Conservation (phyloP, 2,888 invertebrate species). For the Dynastes grantii region DNA sequence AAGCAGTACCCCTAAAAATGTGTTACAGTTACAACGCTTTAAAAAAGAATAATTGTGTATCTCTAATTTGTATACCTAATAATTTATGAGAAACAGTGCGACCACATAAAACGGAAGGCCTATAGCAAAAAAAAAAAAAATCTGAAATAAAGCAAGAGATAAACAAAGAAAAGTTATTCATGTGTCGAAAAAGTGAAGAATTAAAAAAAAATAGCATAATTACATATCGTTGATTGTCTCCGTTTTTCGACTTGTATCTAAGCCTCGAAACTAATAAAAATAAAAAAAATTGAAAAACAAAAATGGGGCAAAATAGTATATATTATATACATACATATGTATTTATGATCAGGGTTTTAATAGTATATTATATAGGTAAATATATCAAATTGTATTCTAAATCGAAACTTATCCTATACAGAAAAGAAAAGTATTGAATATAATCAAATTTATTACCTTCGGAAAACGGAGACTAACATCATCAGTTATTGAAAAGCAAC, state of each 20-base stretch:
- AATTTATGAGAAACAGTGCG: not conserved
- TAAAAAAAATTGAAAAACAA: too few relatives aligned
- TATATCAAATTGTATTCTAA: not conserved
- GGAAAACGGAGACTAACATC: slow-evolving; percentile 35
- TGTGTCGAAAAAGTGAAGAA: not conserved
- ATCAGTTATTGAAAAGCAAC: slow-evolving; percentile 19
- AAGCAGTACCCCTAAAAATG: slow-evolving; percentile 66
- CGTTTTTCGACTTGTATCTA: slow-evolving; percentile 26
- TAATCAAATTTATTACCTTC: not conserved
- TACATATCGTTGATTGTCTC: slow-evolving; percentile 32
- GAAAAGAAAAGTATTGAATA: not conserved
- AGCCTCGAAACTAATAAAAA: not conserved
- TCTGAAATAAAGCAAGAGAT: too few relatives aligned
- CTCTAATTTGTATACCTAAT: not conserved
- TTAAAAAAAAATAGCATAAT: slow-evolving; percentile 10
- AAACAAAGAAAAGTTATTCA: not conserved
- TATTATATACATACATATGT: not conserved
- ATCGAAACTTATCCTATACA: not conserved
- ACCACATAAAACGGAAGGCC: slow-evolving; percentile 14
- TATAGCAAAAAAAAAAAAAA: not conserved
- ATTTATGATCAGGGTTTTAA: slow-evolving; percentile 35
- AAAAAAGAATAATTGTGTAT: not conserved
- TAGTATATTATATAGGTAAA: slow-evolving; percentile 19
- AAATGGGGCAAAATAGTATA: not conserved
- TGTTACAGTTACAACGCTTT: slow-evolving; percentile 8